phyloP scores from a whole-genome alignment of 2,888 invertebrate species.

The Notocelia uddmanniana region DNA sequence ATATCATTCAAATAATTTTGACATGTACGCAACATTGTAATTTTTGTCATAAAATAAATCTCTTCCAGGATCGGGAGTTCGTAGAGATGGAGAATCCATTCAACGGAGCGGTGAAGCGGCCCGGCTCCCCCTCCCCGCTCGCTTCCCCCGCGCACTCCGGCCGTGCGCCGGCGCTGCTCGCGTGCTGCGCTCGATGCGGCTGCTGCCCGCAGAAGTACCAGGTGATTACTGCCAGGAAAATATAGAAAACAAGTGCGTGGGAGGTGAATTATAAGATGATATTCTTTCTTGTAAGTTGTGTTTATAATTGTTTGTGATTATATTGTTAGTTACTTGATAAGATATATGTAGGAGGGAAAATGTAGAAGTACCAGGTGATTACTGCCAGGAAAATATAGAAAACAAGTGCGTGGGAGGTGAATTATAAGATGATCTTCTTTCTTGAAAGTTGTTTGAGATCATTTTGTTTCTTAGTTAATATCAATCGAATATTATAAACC shows the following conservation, averaged over 20 bases:
- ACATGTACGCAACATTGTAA: too few species aligned
- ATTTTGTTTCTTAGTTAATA: too few species aligned
- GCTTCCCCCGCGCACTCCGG: constrained; percentile 95
- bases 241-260: background rate
- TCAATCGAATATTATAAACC: too few species aligned
- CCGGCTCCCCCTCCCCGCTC: constrained; percentile 94
- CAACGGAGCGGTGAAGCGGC: constrained; percentile 97
- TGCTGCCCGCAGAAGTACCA: constrained; percentile 96
- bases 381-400: background rate
- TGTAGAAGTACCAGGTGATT: constrained; percentile 94
- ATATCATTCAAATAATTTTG: too few species aligned
- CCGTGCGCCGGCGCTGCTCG: constrained; percentile 90
- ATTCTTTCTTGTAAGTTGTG: too few species aligned
- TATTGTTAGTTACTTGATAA: too few species aligned
- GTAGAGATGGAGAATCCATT: constrained; percentile 97
- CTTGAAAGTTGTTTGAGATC: too few species aligned
- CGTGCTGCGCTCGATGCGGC: constrained; percentile 94
- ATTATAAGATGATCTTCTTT: too few species aligned
- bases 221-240: constrained; percentile 82
- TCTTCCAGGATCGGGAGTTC: constrained; percentile 96
- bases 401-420: too few species aligned
- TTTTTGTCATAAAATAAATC: background rate
- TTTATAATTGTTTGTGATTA: too few species aligned
- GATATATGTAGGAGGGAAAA: too few species aligned
- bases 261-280: too few species aligned